Evolutionary conservation across 2,888 invertebrate genomes (phyloP), one percentile per base, ranked within the genome.

Genomic region (Hanleya hanleyi): DNA sequence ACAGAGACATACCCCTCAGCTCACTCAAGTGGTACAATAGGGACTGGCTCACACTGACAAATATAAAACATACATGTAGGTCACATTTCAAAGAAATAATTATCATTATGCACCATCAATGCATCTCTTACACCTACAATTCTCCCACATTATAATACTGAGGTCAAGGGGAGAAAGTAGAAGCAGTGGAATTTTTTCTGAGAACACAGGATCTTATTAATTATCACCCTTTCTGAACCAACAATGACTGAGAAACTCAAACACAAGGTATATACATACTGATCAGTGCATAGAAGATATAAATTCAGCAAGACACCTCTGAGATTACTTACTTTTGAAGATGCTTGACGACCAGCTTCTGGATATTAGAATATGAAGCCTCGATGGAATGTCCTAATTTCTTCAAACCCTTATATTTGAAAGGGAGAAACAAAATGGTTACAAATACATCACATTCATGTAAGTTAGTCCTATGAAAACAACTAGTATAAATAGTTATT

Each of bases 381-480:
- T 99, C 98, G 79, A 99, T 96, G 12, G 97, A 96, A 88, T 95
- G 95, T 2, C 97, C 96, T 81, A 98, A 94, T 88, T 97, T 97
- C 90, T 97, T 97, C 61, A 98, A 91, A 22, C 97, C 97, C 86
- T 87, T 76, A n/a, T 75, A 77, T 76, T 49, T 9, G 70, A 69
- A 70, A 29, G 22, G 32, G 33, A 35, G 12, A 38, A 64, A 50
- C 9, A 32, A 62, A n/a, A 41, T 41, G 18, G 6, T 35, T n/a
- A n/a, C n/a, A n/a, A n/a, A 47, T 47, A 7, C 7, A 47, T 47
- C 22, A n/a, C 47, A 7, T 4, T 4, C 7, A 47, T 7, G 22
- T n/a, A 1, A 7, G 22, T 5, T 1, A 47, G 22, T n/a, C 47
- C 7, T 47, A 7, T 22, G 3, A 2, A 47, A 2, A 47, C 47